phyloP scores from a whole-genome alignment of 2,113 vertebrate genomes.

The Solenodon paradoxus region DNA sequence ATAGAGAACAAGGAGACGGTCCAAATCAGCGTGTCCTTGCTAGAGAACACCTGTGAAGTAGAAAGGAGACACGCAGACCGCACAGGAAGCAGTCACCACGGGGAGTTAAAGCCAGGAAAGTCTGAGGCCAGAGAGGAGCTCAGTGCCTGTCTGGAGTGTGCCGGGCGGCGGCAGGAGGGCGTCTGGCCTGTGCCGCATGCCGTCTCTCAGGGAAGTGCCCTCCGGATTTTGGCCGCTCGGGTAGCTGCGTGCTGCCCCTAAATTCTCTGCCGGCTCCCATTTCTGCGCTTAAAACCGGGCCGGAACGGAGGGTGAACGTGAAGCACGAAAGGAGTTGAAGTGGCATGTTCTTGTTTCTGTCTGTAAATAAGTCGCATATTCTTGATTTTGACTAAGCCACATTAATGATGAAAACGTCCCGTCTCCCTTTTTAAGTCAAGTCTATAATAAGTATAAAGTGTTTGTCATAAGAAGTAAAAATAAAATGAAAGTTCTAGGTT shows the following conservation, averaged over 20 bases:
- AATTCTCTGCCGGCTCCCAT: neutral
- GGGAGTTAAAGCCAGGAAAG: neutral
- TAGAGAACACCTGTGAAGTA: neutral
- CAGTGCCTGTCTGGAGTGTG: neutral
- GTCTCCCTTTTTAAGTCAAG: conserved; percentile 9
- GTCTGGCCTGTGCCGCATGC: neutral
- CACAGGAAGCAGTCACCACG: neutral
- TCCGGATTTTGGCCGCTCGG: no score
- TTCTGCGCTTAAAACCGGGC: neutral
- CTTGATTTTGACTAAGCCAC: neutral
- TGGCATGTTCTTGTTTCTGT: neutral
- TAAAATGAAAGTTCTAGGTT: neutral
- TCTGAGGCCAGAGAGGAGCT: no score
- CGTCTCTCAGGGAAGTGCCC: neutral
- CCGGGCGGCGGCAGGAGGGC: neutral
- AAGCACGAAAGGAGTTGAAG: neutral
- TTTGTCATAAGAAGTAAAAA: conserved; percentile 18
- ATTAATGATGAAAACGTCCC: neutral
- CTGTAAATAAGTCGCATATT: neutral
- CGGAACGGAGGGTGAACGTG: neutral
- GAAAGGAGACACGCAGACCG: neutral
- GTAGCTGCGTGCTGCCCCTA: no score
- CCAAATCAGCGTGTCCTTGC: neutral
- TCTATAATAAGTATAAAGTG: neutral
- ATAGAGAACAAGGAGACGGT: neutral